Conservation (phyloP, 2,113 vertebrate species). For the Tachuris rubrigastra region DNA sequence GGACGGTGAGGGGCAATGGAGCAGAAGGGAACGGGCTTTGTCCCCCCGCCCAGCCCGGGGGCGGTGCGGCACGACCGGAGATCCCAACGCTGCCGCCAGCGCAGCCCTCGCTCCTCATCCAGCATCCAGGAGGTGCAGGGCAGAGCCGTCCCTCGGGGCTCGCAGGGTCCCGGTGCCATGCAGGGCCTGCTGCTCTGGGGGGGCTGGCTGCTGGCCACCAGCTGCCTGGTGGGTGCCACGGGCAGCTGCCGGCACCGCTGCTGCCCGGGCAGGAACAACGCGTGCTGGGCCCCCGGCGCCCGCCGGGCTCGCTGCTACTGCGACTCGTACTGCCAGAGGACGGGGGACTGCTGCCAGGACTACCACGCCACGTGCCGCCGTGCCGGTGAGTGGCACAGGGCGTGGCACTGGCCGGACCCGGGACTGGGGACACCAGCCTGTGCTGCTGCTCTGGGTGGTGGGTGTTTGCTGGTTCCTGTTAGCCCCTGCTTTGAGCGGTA, state of each 20-base stretch:
- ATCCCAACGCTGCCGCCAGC: background rate
- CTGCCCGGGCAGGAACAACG: constrained; percentile 83
- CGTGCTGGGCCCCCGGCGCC: constrained; percentile 70
- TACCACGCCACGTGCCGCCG: constrained; percentile 75
- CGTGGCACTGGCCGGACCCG: fast-evolving
- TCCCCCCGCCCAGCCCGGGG: constrained; percentile 23
- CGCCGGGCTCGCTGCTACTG: constrained; percentile 81
- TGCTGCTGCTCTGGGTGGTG: background rate
- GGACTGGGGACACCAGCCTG: background rate
- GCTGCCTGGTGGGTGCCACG: background rate
- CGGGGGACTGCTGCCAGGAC: constrained; percentile 85
- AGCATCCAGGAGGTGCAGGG: fast-evolving
- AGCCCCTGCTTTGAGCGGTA: background rate
- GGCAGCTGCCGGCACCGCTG: constrained; percentile 75
- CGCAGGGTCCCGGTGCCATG: background rate
- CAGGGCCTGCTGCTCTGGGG: background rate
- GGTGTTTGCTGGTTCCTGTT: background rate
- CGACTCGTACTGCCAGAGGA: constrained; percentile 83
- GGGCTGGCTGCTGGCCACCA: constrained; percentile 17
- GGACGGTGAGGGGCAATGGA: background rate
- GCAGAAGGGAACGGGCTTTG: constrained; percentile 32
- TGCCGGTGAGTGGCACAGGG: constrained; percentile 73
- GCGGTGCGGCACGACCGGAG: background rate
- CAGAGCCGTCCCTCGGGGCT: background rate
- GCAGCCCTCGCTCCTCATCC: background rate